Evolutionary conservation across 2,888 invertebrate species (phyloP).

Genomic region (Metellina segmentata): DNA sequence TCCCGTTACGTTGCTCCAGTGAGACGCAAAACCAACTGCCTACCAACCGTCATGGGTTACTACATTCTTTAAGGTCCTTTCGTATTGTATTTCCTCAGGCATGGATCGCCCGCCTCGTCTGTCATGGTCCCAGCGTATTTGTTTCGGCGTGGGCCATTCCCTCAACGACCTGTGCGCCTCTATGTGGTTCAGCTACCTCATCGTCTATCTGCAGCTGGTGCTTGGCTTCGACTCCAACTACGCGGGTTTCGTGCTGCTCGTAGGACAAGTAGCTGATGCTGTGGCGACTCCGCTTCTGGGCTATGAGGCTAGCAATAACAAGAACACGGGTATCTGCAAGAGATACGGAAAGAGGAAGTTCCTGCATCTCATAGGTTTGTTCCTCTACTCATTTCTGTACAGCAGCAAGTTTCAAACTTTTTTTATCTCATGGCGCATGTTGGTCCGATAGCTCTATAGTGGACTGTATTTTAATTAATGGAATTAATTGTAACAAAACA

Average conservation of each 20-base stretch:
- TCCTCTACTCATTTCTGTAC: background rate
- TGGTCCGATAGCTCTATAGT: too few species aligned
- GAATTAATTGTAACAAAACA: too few species aligned
- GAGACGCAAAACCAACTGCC: too few species aligned
- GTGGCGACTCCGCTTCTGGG: constrained; percentile 83
- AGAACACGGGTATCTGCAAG: constrained; percentile 25
- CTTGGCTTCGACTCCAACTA: constrained; percentile 82
- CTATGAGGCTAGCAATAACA: constrained; percentile 80
- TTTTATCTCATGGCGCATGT: background rate
- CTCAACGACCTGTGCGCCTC: constrained; percentile 95
- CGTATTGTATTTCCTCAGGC: background rate
- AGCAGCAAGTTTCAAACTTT: too few species aligned
- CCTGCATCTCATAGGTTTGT: constrained; percentile 74
- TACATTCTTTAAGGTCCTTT: too few species aligned
- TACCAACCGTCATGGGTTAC: too few species aligned
- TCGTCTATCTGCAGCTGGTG: constrained; percentile 86
- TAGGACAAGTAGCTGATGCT: constrained; percentile 85
- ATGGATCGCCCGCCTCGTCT: constrained; percentile 27
- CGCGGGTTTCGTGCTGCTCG: constrained; percentile 86
- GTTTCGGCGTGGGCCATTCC: constrained; percentile 91
- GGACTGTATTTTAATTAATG: too few species aligned
- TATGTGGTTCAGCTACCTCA: constrained; percentile 95
- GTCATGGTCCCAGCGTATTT: constrained; percentile 80
- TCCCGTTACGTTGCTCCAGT: too few species aligned
- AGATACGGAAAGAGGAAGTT: constrained; percentile 75